phyloP scores from a whole-genome alignment of 1,140 invertebrate species.

The Euglossa dilemma region DNA sequence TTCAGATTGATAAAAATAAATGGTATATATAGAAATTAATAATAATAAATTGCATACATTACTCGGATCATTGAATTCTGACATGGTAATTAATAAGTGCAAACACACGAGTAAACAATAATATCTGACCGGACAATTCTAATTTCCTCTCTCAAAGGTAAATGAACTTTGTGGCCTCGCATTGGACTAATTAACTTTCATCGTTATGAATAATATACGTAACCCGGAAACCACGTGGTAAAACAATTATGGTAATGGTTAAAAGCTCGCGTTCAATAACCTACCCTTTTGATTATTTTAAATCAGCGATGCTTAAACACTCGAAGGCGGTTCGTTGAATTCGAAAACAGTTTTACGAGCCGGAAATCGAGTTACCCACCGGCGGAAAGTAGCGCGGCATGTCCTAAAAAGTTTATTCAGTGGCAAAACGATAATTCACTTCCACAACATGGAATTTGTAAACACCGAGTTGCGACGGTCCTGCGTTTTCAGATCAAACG shows the following conservation, averaged over 20 bases:
- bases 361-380: background rate
- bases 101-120: no score
- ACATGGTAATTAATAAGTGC: no score
- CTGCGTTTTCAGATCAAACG: background rate
- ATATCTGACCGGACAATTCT: background rate
- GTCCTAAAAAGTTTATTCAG: background rate
- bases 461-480: background rate
- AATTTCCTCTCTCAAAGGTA: no score
- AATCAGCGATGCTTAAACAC: background rate
- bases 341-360: background rate
- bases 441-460: background rate
- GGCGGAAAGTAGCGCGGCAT: background rate
- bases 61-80: no score
- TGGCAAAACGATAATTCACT: background rate
- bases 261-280: background rate
- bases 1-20: no score
- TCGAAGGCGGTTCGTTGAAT: background rate
- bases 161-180: no score
- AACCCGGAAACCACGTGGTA: no score
- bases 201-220: no score
- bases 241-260: background rate
- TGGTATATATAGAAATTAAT: no score
- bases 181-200: no score
- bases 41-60: no score
- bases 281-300: background rate